Percentiles rank a stretch among this genome's conserved stretches.
These are phyloP conservation scores for Mycteria americana DNA, from an alignment of 2,797 vertebrate genomes.

Conservation along the genomic window DNA sequence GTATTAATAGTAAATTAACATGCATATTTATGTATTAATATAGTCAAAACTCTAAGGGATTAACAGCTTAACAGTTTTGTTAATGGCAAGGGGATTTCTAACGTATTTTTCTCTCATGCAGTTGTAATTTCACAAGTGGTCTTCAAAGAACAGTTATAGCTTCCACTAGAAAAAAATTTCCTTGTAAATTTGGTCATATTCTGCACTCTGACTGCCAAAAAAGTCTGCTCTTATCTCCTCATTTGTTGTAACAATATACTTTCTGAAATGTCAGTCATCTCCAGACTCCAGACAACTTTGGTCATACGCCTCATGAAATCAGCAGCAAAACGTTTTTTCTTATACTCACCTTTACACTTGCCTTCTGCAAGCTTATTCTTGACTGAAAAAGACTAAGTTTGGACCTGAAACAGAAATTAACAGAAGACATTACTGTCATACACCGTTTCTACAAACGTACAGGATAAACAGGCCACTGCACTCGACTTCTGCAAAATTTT, in stretches of 20 bases:
- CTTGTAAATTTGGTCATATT: not conserved
- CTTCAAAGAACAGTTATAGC: not conserved
- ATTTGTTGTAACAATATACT: not conserved
- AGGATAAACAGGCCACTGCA: not conserved
- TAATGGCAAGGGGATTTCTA: not conserved
- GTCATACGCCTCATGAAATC: fast-evolving
- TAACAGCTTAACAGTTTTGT: not conserved
- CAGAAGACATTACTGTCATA: not conserved
- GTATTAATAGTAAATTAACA: fast-evolving
- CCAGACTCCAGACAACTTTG: not conserved
- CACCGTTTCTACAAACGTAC: fast-evolving
- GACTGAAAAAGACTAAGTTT: constrained; percentile 98
- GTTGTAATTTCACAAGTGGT: fast-evolving
- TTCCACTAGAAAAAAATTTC: not conserved
- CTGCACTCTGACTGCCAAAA: not conserved
- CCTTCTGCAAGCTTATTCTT: constrained; percentile 99
- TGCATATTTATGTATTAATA: fast-evolving
- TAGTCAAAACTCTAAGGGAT: not conserved
- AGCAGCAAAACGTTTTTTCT: not conserved
- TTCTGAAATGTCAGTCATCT: not conserved
- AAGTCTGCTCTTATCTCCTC: not conserved
- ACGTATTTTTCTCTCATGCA: not conserved
- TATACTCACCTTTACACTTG: constrained; percentile 93
- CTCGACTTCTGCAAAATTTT: not conserved
- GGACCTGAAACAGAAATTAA: constrained; percentile 81